Base-by-base conservation (phyloP, 2,113 vertebrate species). In the Ovis aries region DNA sequence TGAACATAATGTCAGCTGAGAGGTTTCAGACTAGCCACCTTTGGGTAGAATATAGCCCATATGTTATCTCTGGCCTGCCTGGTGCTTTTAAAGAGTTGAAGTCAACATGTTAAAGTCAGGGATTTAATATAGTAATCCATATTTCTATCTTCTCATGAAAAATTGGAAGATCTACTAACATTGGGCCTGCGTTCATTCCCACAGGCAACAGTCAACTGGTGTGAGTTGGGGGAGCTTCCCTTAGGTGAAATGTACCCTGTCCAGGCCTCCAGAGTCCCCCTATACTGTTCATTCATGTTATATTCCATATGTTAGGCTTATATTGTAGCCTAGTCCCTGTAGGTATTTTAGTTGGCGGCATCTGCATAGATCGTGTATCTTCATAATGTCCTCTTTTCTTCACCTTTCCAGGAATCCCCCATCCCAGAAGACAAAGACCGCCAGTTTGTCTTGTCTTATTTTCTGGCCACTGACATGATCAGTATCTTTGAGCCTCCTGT, bases 361-460 rank as follows among this genome's bases (percentile, higher is more conserved):
- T 53, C 40, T 57, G 55, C 12, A 57, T 85, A 74, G 50, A 53
- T 57, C 5, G 29, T 45, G 8, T 74, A 52, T 55, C 21, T 93
- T 96, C 29, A 53, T 52, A n/a, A 45, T 74, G 82, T 53, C 19
- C 15, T 85, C 9, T 82, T 82, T 57, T 59, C 57, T 84, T 90
- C 40, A 19, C 91, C 96, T 84, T 95, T 96, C 10, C 97, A 99
- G 99, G 99, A 99, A 93, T 99, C 99, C 6, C 99, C 99, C 85
- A 98, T 99, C 78, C 98, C 99, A 0, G 98, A 99, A 85, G 99
- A 99, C 55, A 98, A 98, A 78, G 98, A 96, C 11, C 99, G 99
- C 0, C 98, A 57, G 25, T 99, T 99, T 92, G 97, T 99, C 88
- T 98, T 99, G 83, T 99, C 99, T 25, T 99, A 99, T 96, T 99